phyloP scores from a whole-genome alignment of 2,113 vertebrate genomes.

The Brachypteracias leptosomus region DNA sequence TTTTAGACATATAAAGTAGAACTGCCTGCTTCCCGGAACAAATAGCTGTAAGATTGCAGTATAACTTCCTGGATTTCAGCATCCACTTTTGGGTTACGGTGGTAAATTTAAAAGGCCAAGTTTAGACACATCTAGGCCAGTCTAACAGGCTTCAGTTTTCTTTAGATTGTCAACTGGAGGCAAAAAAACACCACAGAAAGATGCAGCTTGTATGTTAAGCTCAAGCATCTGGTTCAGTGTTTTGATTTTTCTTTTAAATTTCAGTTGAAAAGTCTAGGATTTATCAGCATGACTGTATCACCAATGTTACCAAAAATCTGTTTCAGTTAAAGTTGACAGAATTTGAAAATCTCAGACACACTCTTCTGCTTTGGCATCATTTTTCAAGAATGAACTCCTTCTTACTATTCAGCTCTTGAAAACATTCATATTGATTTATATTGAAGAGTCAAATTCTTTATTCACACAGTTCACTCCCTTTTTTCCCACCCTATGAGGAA shows the following conservation, averaged over 20 bases:
- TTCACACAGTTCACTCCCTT: neutral
- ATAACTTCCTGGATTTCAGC: neutral
- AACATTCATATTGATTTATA: neutral
- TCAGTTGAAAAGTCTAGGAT: neutral
- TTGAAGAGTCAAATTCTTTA: neutral
- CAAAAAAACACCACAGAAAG: neutral
- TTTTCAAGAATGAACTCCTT: neutral
- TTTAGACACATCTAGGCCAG: fast-evolving
- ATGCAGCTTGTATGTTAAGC: neutral
- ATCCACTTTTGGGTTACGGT: neutral
- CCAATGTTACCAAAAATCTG: neutral
- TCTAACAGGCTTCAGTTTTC: neutral
- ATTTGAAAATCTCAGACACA: neutral
- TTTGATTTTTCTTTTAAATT: neutral
- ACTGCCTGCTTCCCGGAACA: neutral
- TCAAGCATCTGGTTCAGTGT: neutral
- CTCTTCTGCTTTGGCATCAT: neutral
- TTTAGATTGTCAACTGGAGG: neutral
- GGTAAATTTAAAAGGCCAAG: neutral
- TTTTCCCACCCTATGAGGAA: neutral
- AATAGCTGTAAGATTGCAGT: neutral
- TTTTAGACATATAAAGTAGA: neutral
- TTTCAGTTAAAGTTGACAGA: neutral
- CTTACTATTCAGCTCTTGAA: neutral
- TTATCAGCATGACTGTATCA: neutral